Evolutionary conservation across 2,797 vertebrate genomes (phyloP), one percentile per base, ranked within the genome.

Genomic region (Sarcoramphus papa): DNA sequence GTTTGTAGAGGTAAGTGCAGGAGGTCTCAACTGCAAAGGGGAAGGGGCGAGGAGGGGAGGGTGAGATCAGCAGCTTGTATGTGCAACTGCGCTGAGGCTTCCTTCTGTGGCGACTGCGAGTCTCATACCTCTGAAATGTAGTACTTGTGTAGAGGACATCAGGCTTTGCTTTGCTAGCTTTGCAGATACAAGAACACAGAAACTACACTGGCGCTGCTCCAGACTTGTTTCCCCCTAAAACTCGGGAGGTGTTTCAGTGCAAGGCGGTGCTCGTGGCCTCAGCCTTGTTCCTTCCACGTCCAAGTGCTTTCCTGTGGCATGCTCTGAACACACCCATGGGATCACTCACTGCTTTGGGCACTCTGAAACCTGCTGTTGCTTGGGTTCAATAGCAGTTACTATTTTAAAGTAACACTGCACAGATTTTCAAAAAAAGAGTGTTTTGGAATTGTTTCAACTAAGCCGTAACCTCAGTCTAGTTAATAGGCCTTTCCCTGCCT

Each of bases 251-350:
- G 53, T 69, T 72, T 45, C 57, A 59, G 27, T 27, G 24, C n/a
- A 4, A 10, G 68, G 14, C 1, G 1, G 43, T 5, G 48, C 65
- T 43, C 1, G 0, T 10, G 37, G 81, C 63, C 57, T 68, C 43
- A 28, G 74, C 41, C 33, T 35, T 8, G 0, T 69, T 69, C 43
- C 69, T 18, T 50, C 30, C 20, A 2, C 8, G 1, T 63, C 65
- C 33, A 6, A 18, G 50, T 23, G 47, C 27, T 18, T 43, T 77
- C 53, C 80, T 24, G n/a, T 21, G 28, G 60, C 24, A 2, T 18
- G 62, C 54, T 81, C 47, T 27, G 77, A 27, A 51, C 73, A 40
- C 81, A 31, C 54, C 88, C 70, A 4, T 62, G 63, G 69, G 37
- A 47, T 65, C 5, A 2, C 48, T 77, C 60, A 3, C 14, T 65